These are phyloP conservation scores for Lethrus apterus DNA, from an alignment of 1,140 invertebrate genomes.

Conservation along the genomic window DNA sequence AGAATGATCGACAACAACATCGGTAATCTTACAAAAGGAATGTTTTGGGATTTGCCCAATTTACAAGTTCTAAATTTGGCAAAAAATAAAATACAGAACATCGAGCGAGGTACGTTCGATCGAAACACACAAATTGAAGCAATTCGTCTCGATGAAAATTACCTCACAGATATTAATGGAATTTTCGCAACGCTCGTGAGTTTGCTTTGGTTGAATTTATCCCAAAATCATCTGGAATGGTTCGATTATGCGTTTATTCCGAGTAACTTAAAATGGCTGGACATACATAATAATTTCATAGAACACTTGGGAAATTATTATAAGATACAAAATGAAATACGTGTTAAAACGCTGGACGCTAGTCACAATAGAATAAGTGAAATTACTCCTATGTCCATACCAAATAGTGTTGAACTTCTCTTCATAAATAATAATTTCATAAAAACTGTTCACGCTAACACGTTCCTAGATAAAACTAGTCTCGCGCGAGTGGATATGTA, in stretches of 20 bases:
- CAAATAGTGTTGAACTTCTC: constrained; percentile 80
- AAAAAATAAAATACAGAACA: constrained; percentile 76
- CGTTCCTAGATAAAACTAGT: constrained; percentile 77
- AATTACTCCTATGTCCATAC: constrained; percentile 70
- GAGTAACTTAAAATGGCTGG: constrained; percentile 80
- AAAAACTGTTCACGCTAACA: constrained; percentile 68
- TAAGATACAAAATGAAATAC: constrained; percentile 69
- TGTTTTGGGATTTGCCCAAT: constrained; percentile 76
- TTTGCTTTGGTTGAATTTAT: constrained; percentile 80
- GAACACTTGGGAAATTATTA: constrained; percentile 80
- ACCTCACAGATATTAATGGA: constrained; percentile 77
- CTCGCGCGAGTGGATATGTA: constrained; percentile 82
- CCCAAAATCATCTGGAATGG: constrained; percentile 83
- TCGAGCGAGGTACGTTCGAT: constrained; percentile 75
- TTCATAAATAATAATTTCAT: constrained; percentile 88
- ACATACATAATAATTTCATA: constrained; percentile 82
- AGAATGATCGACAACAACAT: constrained; percentile 80
- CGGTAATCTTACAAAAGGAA: constrained; percentile 72
- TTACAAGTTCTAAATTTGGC: constrained; percentile 81
- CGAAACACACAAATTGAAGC: constrained; percentile 72
- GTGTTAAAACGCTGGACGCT: constrained; percentile 75
- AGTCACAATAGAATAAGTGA: constrained; percentile 80
- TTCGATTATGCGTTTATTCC: constrained; percentile 87
- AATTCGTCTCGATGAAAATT: constrained; percentile 79
- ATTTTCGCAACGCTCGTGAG: constrained; percentile 73